Evolutionary conservation across 1,140 invertebrate species (phyloP), one percentile per base, ranked within the genome.

Genomic region (Drosophila tristis): DNA sequence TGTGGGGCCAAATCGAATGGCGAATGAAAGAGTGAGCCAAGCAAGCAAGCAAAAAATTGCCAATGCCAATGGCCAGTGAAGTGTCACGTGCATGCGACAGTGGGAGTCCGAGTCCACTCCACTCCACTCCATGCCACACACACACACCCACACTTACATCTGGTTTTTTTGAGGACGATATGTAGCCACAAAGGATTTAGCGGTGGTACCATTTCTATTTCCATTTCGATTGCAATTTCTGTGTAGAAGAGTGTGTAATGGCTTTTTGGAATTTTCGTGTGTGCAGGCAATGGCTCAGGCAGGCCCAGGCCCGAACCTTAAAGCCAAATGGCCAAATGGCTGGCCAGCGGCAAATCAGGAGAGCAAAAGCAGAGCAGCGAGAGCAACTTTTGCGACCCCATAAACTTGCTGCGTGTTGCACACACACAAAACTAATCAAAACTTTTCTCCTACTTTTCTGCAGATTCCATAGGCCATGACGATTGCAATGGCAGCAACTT

Each of bases 381-480:
- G 15, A 44, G 4, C 6, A 47, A 45, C 5, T 11, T 39, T 39
- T 39, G 35, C 35, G 35, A 39, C 11, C 35, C 35, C 35, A 39
- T 39, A 39, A 39, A 39, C 35, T 39, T 39, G 35, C 35, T 39
- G 35, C 35, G 35, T 39, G 35, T 39, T 39, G 35, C 35, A 39
- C 35, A 62, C 61, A 31, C 29, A 29, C 26, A 58, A 84, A 85
- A 78, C 82, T 86, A 87, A 87, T 86, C 78, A 64, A 43, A 86
- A 87, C 78, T 86, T 86, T 81, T 65, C 15, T 48, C 53, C 48
- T 58, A 49, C 54, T 49, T 51, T 57, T 49, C 60, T 68, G 55
- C 93, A 95, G 95, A 94, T 95, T 95, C 93, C 95, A 95, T 94
- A 95, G 95, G 94, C 95, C 95, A 95, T 95, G 95, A 95, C 95